Evolutionary conservation across 2,797 vertebrate genomes (phyloP).

Genomic region (Enteromius anoplus): DNA sequence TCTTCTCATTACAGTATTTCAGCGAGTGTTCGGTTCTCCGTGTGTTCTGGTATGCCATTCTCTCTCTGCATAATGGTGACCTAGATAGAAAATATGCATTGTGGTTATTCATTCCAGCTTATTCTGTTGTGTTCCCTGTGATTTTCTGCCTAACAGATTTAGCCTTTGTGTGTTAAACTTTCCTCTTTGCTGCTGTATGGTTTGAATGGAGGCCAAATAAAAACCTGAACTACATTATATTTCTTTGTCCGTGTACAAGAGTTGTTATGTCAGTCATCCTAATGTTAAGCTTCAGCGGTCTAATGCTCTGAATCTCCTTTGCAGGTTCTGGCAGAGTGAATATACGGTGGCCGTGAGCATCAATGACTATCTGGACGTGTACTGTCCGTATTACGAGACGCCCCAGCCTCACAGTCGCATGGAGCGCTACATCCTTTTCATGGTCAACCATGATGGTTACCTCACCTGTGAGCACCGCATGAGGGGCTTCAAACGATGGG

Average conservation of each 20-base stretch:
- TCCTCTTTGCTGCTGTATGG: constrained; percentile 38
- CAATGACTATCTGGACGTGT: constrained; percentile 98
- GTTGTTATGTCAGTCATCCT: constrained; percentile 20
- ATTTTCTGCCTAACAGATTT: constrained; percentile 46
- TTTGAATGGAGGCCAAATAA: constrained; percentile 27
- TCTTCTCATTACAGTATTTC: constrained; percentile 33
- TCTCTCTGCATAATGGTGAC: constrained; percentile 49
- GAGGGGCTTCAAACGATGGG: constrained; percentile 96
- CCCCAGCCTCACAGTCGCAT: constrained; percentile 87
- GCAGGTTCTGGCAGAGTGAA: constrained; percentile 89
- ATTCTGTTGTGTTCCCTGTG: constrained; percentile 51
- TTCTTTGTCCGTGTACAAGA: neutral
- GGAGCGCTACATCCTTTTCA: constrained; percentile 95
- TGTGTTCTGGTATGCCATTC: constrained; percentile 44
- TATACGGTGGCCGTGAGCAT: constrained; percentile 95
- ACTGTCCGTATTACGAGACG: constrained; percentile 93
- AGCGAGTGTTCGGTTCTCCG: constrained; percentile 26
- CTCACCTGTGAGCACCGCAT: constrained; percentile 91
- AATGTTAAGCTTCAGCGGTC: neutral
- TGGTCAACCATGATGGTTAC: constrained; percentile 94
- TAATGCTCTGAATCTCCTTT: constrained; percentile 32
- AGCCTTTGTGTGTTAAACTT: constrained; percentile 49
- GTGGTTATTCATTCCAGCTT: constrained; percentile 48
- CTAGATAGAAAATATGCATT: constrained; percentile 48
- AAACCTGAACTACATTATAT: constrained; percentile 20